These are phyloP conservation scores for Achlya flavicornis DNA, from an alignment of 2,888 invertebrate species.

Conservation along the genomic window DNA sequence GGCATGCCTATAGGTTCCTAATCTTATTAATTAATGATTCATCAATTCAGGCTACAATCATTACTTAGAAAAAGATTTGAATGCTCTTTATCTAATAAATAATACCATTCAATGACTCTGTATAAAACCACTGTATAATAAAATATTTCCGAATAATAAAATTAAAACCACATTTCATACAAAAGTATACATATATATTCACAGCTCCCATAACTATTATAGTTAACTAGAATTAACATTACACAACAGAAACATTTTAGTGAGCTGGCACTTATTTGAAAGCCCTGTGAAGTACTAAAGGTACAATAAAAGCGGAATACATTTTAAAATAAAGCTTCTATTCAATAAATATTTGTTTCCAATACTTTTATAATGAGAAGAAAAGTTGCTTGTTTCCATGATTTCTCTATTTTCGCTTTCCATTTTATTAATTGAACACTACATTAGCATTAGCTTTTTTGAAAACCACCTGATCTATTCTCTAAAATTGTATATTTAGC, in stretches of 20 bases:
- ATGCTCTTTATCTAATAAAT: not conserved
- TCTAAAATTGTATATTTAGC: too few relatives aligned
- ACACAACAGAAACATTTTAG: not conserved
- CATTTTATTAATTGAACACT: too few relatives aligned
- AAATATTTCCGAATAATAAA: too few relatives aligned
- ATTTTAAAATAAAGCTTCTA: not conserved
- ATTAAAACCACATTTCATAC: not conserved
- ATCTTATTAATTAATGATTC: not conserved
- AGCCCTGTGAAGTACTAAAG: not conserved
- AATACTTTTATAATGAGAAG: too few relatives aligned
- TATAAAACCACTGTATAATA: too few relatives aligned
- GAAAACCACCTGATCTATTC: too few relatives aligned
- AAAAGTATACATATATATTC: not conserved
- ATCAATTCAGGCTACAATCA: not conserved
- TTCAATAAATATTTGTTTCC: too few relatives aligned
- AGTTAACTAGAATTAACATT: not conserved
- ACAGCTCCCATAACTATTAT: slow-evolving; percentile 3
- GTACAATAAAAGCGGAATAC: not conserved
- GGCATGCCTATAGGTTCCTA: not conserved
- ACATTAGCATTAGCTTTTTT: too few relatives aligned
- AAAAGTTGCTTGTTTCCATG: too few relatives aligned
- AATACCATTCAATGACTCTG: not conserved
- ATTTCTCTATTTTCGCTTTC: too few relatives aligned
- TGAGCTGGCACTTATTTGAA: not conserved
- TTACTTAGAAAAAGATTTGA: not conserved